Conservation (phyloP, 1,140 invertebrate genomes). For the Conus ventricosus region DNA sequence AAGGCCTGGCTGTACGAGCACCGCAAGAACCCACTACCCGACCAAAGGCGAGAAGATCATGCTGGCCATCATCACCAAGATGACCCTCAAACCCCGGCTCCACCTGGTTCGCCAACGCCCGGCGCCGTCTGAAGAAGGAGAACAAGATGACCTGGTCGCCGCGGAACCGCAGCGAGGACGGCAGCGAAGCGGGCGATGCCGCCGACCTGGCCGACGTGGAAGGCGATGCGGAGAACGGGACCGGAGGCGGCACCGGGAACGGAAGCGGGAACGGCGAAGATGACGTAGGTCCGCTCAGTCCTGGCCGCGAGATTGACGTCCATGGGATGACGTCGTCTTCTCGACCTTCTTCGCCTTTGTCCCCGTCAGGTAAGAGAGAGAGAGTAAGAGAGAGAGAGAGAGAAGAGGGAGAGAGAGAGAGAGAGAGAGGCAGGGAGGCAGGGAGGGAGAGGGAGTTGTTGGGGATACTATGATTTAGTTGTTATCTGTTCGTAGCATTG, state of each 20-base stretch:
- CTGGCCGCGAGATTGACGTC: conserved; percentile 31
- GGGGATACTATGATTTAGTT: conserved; percentile 9
- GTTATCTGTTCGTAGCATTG: neutral
- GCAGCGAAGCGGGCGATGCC: conserved; percentile 81
- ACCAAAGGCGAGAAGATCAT: conserved; percentile 99
- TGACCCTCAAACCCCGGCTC: conserved; percentile 94
- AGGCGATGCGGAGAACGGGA: conserved; percentile 40
- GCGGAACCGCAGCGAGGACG: conserved; percentile 91
- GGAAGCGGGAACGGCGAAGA: conserved; percentile 42
- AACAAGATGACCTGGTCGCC: conserved; percentile 99
- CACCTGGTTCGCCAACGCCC: conserved; percentile 74
- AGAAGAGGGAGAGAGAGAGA: too few species aligned
- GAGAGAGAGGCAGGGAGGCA: too few species aligned
- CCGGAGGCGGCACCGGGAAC: conserved; percentile 33
- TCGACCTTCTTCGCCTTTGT: conserved; percentile 41
- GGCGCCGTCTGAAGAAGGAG: conserved; percentile 88
- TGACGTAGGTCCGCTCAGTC: conserved; percentile 32
- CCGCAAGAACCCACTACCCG: conserved; percentile 98
- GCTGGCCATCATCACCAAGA: conserved; percentile 98
- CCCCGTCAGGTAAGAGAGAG: conserved; percentile 3
- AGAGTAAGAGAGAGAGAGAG: too few species aligned
- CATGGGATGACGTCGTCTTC: conserved; percentile 36
- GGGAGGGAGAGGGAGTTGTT: too few species aligned
- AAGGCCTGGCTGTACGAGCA: conserved; percentile 99
- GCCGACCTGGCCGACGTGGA: conserved; percentile 50